Conservation (phyloP, 2,113 vertebrate species). For the Coregonus clupeaformis region DNA sequence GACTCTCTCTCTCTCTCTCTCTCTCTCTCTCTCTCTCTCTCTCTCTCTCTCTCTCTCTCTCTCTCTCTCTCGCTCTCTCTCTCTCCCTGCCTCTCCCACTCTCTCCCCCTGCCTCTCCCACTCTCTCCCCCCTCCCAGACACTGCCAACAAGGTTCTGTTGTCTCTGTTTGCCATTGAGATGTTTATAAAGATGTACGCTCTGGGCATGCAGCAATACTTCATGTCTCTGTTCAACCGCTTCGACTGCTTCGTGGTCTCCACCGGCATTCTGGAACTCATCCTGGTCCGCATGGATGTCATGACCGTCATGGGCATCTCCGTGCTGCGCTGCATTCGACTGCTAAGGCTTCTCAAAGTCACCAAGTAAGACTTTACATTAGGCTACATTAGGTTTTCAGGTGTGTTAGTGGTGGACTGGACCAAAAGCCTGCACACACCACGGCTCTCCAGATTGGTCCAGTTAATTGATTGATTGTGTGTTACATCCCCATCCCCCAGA, state of each 20-base stretch:
- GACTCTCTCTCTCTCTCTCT: no score
- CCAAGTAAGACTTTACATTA: constrained; percentile 72
- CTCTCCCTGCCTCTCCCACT: neutral
- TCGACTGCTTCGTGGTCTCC: constrained; percentile 93
- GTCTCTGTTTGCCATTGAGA: constrained; percentile 84
- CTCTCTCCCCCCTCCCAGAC: constrained; percentile 64
- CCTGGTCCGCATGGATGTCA: constrained; percentile 77
- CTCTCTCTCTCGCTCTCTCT: neutral
- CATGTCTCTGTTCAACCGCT: constrained; percentile 94
- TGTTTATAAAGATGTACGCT: constrained; percentile 92
- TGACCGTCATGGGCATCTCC: constrained; percentile 88
- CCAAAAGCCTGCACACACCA: neutral
- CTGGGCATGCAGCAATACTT: constrained; percentile 90
- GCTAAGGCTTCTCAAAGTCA: constrained; percentile 89
- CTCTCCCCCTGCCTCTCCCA: neutral
- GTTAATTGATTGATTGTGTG: neutral
- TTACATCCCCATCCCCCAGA: neutral
- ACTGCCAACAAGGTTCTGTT: constrained; percentile 83
- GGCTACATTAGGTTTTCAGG: neutral
- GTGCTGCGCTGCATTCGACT: constrained; percentile 91
- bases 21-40: no score
- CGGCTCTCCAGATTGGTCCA: neutral
- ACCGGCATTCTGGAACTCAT: constrained; percentile 84
- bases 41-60: neutral
- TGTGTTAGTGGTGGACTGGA: neutral